phyloP scores from a whole-genome alignment of 2,797 vertebrate species.

The Australoheros facetus region DNA sequence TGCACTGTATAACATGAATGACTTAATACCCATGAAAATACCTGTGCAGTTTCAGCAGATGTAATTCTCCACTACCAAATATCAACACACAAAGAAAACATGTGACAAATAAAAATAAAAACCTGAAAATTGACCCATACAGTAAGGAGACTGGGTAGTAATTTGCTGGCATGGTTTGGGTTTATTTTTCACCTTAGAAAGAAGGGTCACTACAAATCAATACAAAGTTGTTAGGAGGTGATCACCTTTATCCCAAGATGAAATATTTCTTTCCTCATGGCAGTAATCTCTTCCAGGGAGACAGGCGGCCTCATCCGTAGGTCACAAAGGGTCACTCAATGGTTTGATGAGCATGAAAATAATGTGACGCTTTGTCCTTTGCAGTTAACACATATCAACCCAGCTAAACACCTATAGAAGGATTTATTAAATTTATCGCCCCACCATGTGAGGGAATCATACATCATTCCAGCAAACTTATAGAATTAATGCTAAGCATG shows the following conservation, averaged over 20 bases:
- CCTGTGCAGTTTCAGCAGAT: too few relatives aligned
- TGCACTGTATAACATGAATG: background rate
- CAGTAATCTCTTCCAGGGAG: background rate
- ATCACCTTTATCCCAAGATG: background rate
- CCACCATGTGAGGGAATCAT: background rate
- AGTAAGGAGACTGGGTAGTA: background rate
- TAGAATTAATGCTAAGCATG: background rate
- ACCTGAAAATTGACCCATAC: rapidly evolving
- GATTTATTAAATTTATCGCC: background rate
- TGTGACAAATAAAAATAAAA: background rate
- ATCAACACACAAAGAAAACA: background rate
- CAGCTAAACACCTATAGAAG: background rate
- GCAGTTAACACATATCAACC: background rate
- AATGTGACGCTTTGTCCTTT: background rate
- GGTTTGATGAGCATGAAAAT: background rate
- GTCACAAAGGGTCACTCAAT: background rate
- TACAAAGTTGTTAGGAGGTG: background rate
- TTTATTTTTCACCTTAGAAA: background rate
- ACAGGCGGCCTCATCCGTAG: background rate
- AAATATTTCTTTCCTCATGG: background rate
- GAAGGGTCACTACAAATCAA: background rate
- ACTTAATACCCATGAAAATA: background rate
- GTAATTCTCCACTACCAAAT: background rate
- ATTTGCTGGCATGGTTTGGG: background rate
- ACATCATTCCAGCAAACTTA: background rate